phyloP scores from a whole-genome alignment of 1,140 invertebrate genomes.

The Calycopis cecrops region DNA sequence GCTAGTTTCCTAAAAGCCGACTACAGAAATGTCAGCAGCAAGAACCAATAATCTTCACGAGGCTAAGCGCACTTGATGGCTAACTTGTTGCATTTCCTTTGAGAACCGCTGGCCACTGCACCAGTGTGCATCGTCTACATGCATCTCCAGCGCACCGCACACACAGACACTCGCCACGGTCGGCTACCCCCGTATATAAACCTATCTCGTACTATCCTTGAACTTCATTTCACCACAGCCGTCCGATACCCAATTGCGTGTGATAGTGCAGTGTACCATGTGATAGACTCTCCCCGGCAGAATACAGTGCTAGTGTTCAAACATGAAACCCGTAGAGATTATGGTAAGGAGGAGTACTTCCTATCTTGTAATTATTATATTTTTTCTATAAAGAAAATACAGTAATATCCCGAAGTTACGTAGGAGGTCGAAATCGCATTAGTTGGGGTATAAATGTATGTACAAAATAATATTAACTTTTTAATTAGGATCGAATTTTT shows the following conservation, averaged over 20 bases:
- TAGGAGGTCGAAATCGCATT: no score
- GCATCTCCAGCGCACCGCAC: slow-evolving; percentile 35
- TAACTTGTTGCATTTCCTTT: no score
- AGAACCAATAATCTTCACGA: no score
- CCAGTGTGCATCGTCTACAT: slow-evolving; percentile 34
- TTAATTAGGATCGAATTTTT: no score
- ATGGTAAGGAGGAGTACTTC: slow-evolving; percentile 29
- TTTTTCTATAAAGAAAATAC: no score
- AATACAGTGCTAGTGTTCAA: slow-evolving; percentile 37
- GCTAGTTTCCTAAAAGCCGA: no score
- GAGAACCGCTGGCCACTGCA: slow-evolving; percentile 22
- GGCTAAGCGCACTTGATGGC: no score
- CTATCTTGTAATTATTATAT: background rate
- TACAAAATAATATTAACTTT: no score
- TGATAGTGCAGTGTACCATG: slow-evolving; percentile 9
- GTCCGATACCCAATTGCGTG: slow-evolving; percentile 2
- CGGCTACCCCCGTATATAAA: slow-evolving; percentile 69
- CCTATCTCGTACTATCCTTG: slow-evolving; percentile 52
- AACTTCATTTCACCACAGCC: slow-evolving; percentile 61
- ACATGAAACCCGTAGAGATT: slow-evolving; percentile 45
- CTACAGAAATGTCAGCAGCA: no score
- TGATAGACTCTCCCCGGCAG: slow-evolving; percentile 16
- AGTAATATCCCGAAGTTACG: no score
- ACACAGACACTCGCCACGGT: slow-evolving; percentile 50
- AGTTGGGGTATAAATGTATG: no score